Percentiles rank a stretch among this genome's conserved stretches.
Conservation (phyloP, 2,113 vertebrate species). For the Megaptera novaeangliae region DNA sequence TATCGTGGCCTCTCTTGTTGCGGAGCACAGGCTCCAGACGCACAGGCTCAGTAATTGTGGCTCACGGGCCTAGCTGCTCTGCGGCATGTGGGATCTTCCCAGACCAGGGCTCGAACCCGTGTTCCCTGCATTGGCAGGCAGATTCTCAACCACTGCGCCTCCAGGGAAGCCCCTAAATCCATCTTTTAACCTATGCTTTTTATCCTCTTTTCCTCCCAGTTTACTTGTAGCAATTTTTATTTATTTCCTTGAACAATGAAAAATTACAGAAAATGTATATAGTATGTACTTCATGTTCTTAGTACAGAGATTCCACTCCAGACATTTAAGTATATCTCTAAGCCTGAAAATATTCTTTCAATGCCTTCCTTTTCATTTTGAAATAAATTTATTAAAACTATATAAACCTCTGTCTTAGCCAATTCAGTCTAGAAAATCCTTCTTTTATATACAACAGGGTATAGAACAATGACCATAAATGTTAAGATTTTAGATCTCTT, state of each 20-base stretch:
- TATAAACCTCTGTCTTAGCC: background rate
- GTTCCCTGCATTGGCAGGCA: too few relatives aligned
- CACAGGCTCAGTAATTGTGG: too few relatives aligned
- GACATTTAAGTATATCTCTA: background rate
- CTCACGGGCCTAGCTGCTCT: too few relatives aligned
- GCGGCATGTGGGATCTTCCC: too few relatives aligned
- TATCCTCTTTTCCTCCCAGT: background rate
- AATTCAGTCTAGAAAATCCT: background rate
- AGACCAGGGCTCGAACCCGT: too few relatives aligned
- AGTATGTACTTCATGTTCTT: background rate
- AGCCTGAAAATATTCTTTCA: background rate
- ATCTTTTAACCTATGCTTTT: background rate
- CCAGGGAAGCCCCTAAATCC: background rate
- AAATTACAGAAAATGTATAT: background rate
- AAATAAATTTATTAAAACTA: background rate
- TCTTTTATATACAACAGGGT: background rate
- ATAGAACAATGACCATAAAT: background rate
- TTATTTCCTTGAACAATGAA: background rate
- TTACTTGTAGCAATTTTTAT: background rate
- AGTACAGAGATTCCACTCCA: background rate
- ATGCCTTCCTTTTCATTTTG: background rate
- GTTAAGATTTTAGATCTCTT: background rate
- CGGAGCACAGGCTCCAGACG: too few relatives aligned
- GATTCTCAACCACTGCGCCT: too few relatives aligned
- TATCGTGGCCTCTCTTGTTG: too few relatives aligned